Base-by-base conservation (phyloP, 92 coral and sea anemone genomes). In the Parazoanthus darwini region DNA sequence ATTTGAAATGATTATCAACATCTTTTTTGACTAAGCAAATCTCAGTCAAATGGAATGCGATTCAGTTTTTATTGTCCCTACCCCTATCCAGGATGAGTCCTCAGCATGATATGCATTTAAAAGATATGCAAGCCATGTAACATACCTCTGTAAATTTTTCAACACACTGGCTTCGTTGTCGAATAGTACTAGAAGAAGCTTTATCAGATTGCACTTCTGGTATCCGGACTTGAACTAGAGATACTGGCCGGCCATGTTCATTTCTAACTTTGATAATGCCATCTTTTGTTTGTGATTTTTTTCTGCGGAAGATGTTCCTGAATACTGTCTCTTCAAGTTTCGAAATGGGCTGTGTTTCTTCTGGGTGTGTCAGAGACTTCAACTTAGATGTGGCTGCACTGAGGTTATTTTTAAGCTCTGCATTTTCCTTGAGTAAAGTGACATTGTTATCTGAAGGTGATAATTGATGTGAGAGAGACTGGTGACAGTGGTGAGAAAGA, bases 211-310 rank as follows among this genome's bases (percentile, higher is more conserved):
- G 77, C 9, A 73, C 36, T 73, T 73, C 77, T 35, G 77, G 77
- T 73, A 73, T 73, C 18, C 77, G 4, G 9, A 25, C 42, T 73
- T 73, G 77, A 6, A 15, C 77, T 6, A 73, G 77, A 15, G 77
- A 73, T 73, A 73, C 77, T 73, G 77, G 77, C 42, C 42, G 77
- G 42, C 77, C 77, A 73, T 73, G 77, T 73, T 73, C 77, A 73
- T 73, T 73, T 5, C 36, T 73, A 73, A 73, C 42, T 73, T 73
- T 73, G 18, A 73, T 73, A 15, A 73, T 73, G 77, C 77, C 77
- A 73, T 73, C 77, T 73, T 73, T 1, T n/a, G 71, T 65, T 65
- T 65, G 71, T 65, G 5, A 65, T 65, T 65, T 65, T 65, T 65
- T 65, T 65, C 71, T 65, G 71, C 26, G 23, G 23, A 65, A 65